Conservation (phyloP, 2,888 invertebrate genomes). For the Andricus curvator region DNA sequence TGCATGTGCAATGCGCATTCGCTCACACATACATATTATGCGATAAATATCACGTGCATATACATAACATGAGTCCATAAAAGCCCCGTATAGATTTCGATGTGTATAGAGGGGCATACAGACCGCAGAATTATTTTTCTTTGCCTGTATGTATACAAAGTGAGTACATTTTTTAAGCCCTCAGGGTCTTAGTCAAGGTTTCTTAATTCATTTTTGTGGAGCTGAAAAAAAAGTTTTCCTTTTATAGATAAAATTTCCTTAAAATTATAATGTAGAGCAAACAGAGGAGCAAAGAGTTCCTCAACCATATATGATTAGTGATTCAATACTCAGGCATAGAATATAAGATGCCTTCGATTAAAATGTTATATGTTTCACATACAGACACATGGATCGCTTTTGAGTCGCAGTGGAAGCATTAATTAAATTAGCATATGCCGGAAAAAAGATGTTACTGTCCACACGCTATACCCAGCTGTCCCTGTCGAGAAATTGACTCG, state of each 20-base stretch:
- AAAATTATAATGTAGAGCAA: too few relatives aligned
- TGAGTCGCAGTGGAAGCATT: slow-evolving; percentile 48
- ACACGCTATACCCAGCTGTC: neutral
- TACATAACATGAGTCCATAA: neutral
- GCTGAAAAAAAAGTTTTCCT: neutral
- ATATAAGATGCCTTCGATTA: neutral
- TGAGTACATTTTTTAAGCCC: too few relatives aligned
- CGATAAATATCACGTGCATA: slow-evolving; percentile 24
- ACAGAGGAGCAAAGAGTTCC: too few relatives aligned
- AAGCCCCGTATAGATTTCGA: neutral
- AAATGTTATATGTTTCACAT: neutral
- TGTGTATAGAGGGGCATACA: neutral
- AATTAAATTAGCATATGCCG: slow-evolving; percentile 59
- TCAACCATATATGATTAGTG: neutral
- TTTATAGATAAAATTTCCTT: neutral
- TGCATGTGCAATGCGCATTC: slow-evolving; percentile 38
- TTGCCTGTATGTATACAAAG: too few relatives aligned
- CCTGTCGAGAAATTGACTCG: slow-evolving; percentile 48
- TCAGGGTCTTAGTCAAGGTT: too few relatives aligned
- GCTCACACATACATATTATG: neutral
- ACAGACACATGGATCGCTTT: neutral
- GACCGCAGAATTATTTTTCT: neutral
- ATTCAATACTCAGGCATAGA: neutral
- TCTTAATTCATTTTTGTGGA: too few relatives aligned
- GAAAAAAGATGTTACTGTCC: slow-evolving; percentile 55